Conservation (phyloP, 2,797 vertebrate genomes). For the Morus bassanus region DNA sequence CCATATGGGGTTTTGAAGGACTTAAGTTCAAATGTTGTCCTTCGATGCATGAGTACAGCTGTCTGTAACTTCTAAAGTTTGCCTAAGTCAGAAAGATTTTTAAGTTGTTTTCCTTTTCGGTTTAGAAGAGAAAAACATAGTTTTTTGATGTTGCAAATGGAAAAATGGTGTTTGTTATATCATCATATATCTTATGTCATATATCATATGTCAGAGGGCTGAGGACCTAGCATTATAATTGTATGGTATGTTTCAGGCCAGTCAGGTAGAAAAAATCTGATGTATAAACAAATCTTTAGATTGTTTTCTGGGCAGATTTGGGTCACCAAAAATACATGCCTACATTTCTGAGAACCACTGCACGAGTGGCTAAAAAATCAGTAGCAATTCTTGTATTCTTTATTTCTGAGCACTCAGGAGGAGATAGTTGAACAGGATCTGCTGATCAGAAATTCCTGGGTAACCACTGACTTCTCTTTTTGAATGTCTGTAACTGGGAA, state of each 20-base stretch:
- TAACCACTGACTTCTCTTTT: background rate
- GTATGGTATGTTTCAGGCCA: background rate
- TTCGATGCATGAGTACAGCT: background rate
- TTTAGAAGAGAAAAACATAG: background rate
- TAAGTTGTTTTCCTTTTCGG: background rate
- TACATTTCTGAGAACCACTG: background rate
- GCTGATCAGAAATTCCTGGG: background rate
- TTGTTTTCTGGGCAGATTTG: background rate
- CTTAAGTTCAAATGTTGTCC: constrained; percentile 37
- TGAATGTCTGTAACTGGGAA: background rate
- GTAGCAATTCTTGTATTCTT: background rate
- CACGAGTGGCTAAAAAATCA: background rate
- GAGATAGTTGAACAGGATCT: background rate
- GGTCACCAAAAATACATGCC: background rate
- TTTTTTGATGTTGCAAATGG: background rate
- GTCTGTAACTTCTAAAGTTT: background rate
- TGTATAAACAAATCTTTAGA: background rate
- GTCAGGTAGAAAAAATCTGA: background rate
- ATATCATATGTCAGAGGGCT: background rate
- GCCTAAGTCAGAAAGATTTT: background rate
- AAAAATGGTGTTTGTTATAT: background rate
- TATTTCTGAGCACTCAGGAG: background rate
- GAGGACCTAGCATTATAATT: background rate
- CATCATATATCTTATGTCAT: too few relatives aligned
- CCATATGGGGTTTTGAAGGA: constrained; percentile 59